Conservation (phyloP, 1,140 invertebrate species). For the Bombyx mori region ASM3026992v2 NC_085128.1:15039501-15040000, state of each 20-base stretch:
- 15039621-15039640: too few species aligned
- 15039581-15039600: conserved; percentile 12
- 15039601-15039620: conserved; percentile 20
- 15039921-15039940: neutral
- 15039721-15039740: conserved; percentile 15
- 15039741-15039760: conserved; percentile 10
- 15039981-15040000: too few species aligned
- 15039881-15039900: conserved; percentile 5
- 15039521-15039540: too few species aligned
- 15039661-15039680: conserved; percentile 48
- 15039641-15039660: conserved; percentile 6
- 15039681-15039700: conserved; percentile 22
- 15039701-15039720: conserved; percentile 38
- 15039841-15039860: conserved; percentile 24
- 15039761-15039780: conserved; percentile 32
- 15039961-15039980: too few species aligned
- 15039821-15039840: conserved; percentile 35
- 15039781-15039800: conserved; percentile 33
- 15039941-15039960: too few species aligned
- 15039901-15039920: conserved; percentile 3
- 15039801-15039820: conserved; percentile 36
- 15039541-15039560: too few species aligned
- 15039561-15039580: neutral
- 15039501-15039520: too few species aligned
- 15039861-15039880: conserved; percentile 5